These are phyloP conservation scores for Phthorimaea operculella DNA, from an alignment of 1,140 invertebrate species.

Conservation along the genomic window DNA sequence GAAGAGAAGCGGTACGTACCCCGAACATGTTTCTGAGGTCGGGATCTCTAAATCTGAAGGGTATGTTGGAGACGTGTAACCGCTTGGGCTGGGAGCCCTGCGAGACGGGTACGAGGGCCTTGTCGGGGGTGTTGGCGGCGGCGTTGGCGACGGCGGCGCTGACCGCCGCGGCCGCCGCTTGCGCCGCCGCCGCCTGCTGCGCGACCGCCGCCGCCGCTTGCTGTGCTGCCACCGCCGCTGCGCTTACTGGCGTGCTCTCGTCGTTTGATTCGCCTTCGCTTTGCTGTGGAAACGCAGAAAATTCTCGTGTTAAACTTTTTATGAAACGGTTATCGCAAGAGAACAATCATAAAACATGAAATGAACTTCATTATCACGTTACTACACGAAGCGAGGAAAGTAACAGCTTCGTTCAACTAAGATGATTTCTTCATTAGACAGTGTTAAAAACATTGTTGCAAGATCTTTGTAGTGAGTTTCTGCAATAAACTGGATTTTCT, in stretches of 20 bases:
- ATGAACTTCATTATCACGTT: too few species aligned
- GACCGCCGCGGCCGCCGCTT: conserved; percentile 69
- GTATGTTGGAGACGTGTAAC: conserved; percentile 98
- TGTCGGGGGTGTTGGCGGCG: conserved; percentile 37
- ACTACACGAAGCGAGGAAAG: too few species aligned
- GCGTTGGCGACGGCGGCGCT: conserved; percentile 70
- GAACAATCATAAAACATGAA: too few species aligned
- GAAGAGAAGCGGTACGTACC: conserved; percentile 74
- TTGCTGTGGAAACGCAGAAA: conserved; percentile 38
- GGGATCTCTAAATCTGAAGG: conserved; percentile 97
- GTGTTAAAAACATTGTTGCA: too few species aligned
- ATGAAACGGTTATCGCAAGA: too few species aligned
- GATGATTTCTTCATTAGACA: too few species aligned
- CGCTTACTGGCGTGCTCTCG: conserved; percentile 47
- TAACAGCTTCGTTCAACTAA: too few species aligned
- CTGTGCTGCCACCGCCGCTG: conserved; percentile 43
- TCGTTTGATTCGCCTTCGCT: conserved; percentile 52
- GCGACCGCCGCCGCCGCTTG: conserved; percentile 71
- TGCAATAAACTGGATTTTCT: too few species aligned
- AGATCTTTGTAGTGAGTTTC: too few species aligned
- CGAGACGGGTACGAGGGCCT: conserved; percentile 53
- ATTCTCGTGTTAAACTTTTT: too few species aligned
- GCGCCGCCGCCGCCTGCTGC: conserved; percentile 75
- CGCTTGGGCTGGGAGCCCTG: conserved; percentile 80
- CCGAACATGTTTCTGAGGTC: conserved; percentile 98